phyloP scores from a whole-genome alignment of 2,888 invertebrate species.

The Drosophila eohydei region DNA sequence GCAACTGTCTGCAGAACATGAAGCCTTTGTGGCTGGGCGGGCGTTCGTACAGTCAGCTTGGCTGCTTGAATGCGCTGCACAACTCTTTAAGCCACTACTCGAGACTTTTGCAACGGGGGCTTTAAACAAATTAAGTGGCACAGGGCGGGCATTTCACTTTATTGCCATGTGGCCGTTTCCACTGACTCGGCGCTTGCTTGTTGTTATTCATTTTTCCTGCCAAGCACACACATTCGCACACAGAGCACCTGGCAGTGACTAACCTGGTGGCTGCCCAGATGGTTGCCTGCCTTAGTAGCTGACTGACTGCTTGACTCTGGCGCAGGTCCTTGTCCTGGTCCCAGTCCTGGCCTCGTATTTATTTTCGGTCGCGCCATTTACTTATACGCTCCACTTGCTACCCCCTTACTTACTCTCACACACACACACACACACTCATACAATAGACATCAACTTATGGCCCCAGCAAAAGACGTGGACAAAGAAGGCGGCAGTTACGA shows the following conservation, averaged over 20 bases:
- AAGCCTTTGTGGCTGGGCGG: neutral
- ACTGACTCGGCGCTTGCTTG: constrained; percentile 41
- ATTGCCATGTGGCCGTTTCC: constrained; percentile 53
- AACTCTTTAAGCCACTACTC: constrained; percentile 53
- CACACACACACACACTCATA: constrained; percentile 10
- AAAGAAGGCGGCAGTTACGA: constrained; percentile 23
- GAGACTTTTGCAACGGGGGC: constrained; percentile 54
- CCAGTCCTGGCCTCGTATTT: constrained; percentile 46
- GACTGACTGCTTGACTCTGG: constrained; percentile 39
- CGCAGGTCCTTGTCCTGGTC: constrained; percentile 14
- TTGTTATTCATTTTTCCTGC: constrained; percentile 66
- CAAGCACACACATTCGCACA: constrained; percentile 25
- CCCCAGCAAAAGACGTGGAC: constrained; percentile 34
- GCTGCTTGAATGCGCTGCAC: neutral
- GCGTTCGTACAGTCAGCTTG: neutral
- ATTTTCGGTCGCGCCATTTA: constrained; percentile 69
- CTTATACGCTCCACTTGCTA: constrained; percentile 70
- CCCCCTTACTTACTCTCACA: constrained; percentile 38
- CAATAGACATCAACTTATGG: constrained; percentile 60
- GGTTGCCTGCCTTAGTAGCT: constrained; percentile 52
- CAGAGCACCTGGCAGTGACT: constrained; percentile 39
- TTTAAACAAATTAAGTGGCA: constrained; percentile 75
- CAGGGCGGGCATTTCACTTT: constrained; percentile 69
- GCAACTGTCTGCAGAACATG: constrained; percentile 7
- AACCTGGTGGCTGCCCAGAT: constrained; percentile 48